phyloP scores from a whole-genome alignment of 1,140 invertebrate genomes.

The Capitella teleta region DNA sequence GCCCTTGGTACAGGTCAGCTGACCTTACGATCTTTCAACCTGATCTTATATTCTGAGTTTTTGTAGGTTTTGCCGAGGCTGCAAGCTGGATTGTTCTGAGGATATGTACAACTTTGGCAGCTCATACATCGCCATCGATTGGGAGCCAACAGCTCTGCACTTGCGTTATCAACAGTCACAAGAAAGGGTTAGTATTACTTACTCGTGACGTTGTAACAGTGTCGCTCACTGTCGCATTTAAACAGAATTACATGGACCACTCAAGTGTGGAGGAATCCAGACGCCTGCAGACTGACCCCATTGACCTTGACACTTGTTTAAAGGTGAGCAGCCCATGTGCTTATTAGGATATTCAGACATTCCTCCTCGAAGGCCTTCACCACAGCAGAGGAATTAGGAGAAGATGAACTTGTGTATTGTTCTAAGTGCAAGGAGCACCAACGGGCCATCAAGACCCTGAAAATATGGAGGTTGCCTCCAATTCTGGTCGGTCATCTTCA shows the following conservation, averaged over 20 bases:
- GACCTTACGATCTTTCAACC: too few species aligned
- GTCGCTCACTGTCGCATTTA: not conserved
- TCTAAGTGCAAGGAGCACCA: slow-evolving; percentile 67
- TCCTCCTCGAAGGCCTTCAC: slow-evolving; percentile 81
- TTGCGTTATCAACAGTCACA: slow-evolving; percentile 70
- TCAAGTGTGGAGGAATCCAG: slow-evolving; percentile 56
- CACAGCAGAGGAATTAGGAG: slow-evolving; percentile 62
- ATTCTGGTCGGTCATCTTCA: slow-evolving; percentile 65
- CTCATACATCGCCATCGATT: slow-evolving; percentile 62
- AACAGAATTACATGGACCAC: slow-evolving; percentile 47
- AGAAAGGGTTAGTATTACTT: slow-evolving; percentile 53
- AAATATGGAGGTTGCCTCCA: slow-evolving; percentile 78
- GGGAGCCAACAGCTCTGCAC: slow-evolving; percentile 81
- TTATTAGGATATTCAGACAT: too few species aligned
- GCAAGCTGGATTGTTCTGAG: slow-evolving; percentile 60
- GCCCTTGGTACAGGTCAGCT: slow-evolving; percentile 62
- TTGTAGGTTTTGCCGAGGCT: slow-evolving; percentile 64
- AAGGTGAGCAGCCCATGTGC: too few species aligned
- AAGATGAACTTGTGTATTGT: slow-evolving; percentile 73
- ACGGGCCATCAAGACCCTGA: slow-evolving; percentile 73
- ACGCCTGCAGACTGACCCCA: slow-evolving; percentile 60
- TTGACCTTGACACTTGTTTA: slow-evolving; percentile 65
- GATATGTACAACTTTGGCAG: slow-evolving; percentile 41
- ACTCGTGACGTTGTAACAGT: too few species aligned
- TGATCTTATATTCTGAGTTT: too few species aligned